These are phyloP conservation scores for Criorhina ranunculi DNA, from an alignment of 2,888 invertebrate genomes.

Conservation along the genomic window DNA sequence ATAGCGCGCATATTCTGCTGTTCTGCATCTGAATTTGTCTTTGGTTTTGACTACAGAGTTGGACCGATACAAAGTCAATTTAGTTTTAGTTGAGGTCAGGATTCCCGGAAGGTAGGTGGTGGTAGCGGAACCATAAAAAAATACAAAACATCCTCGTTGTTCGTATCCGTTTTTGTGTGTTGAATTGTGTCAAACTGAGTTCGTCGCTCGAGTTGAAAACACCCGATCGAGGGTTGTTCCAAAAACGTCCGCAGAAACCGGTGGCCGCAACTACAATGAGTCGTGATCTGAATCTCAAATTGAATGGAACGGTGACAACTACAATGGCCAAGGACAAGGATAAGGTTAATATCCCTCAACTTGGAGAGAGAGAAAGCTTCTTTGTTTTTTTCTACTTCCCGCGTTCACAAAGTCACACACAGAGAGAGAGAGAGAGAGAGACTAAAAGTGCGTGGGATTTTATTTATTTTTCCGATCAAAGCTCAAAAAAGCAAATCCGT, in stretches of 20 bases:
- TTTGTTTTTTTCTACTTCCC: neutral
- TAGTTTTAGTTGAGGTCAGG: constrained; percentile 80
- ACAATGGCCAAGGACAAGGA: constrained; percentile 62
- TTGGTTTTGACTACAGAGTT: constrained; percentile 55
- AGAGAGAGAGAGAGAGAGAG: constrained; percentile 1
- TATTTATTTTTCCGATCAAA: constrained; percentile 41
- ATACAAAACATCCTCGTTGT: constrained; percentile 13
- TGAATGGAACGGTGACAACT: constrained; percentile 38
- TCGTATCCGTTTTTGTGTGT: constrained; percentile 9
- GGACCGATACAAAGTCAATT: constrained; percentile 60
- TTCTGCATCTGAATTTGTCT: constrained; percentile 33
- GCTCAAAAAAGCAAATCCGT: constrained; percentile 34
- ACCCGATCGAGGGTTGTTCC: constrained; percentile 78
- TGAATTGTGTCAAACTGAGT: constrained; percentile 79
- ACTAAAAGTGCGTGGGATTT: constrained; percentile 40
- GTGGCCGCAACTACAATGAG: constrained; percentile 35
- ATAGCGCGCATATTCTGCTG: constrained; percentile 6
- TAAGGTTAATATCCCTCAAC: constrained; percentile 77
- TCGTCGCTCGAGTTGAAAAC: constrained; percentile 80
- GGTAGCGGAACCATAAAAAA: constrained; percentile 11
- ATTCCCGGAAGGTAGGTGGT: constrained; percentile 79
- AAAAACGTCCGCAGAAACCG: constrained; percentile 40
- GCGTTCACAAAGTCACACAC: neutral
- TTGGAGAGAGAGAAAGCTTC: constrained; percentile 1
- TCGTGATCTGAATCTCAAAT: constrained; percentile 45